Conservation (phyloP, 2,113 vertebrate species). For the Zosterops japonicus region DNA sequence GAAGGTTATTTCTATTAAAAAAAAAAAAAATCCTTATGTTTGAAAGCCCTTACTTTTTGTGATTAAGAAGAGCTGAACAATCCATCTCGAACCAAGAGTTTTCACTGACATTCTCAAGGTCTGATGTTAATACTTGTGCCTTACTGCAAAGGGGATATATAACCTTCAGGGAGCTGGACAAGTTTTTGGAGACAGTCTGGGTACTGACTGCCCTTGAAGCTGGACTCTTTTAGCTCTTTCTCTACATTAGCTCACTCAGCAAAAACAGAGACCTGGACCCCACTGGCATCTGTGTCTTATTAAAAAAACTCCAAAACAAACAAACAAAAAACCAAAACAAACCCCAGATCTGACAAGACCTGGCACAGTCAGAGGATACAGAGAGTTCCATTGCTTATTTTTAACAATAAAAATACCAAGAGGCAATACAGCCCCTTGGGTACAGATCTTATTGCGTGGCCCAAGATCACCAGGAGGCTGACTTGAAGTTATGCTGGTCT, state of each 20-base stretch:
- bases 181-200: not conserved
- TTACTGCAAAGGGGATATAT: not conserved
- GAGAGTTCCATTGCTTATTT: not conserved
- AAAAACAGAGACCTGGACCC: not conserved
- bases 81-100: not conserved
- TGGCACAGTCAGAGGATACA: not conserved
- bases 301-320: not conserved
- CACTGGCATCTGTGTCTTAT: not conserved
- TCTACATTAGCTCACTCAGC: not conserved
- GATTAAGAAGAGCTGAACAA: not conserved
- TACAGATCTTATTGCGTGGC: not conserved
- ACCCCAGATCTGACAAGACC: not conserved
- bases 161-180: not conserved
- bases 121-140: not conserved
- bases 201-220: not conserved
- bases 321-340: not conserved
- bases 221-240: not conserved
- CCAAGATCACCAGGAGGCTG: not conserved
- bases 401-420: not conserved
- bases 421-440: not conserved
- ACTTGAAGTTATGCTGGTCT: not conserved
- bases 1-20: not conserved
- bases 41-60: not conserved
- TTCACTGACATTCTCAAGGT: not conserved
- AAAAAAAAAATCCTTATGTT: not conserved